Base-by-base conservation (phyloP, 2,797 vertebrate genomes). In the Eulemur mongoz region DNA sequence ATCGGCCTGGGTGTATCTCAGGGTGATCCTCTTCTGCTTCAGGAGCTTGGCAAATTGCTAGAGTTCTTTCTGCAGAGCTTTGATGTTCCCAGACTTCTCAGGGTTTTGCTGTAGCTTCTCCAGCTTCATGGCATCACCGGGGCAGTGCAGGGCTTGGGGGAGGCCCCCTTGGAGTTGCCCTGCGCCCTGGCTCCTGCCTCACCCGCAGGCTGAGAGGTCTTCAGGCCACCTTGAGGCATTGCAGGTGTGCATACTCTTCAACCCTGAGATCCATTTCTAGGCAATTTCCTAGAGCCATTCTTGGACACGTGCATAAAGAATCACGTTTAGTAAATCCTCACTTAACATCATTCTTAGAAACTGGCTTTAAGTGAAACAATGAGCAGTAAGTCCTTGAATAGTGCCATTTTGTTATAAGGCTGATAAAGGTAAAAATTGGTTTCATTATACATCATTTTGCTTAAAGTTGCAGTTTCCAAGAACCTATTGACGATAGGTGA, bases 31-130 rank as follows among this genome's bases (percentile, higher is more conserved):
- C 54, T 57, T 57, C 54, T 57, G 54, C 54, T 57, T 57, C 22
- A 23, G 54, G 54, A 57, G 54, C 95, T 98, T 99, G 93, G 98
- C 98, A 5, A 99, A 57, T 65, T 99, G 98, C 88, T 99, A 98
- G 52, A 99, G 97, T 69, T 99, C 98, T 73, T 97, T 98, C 98
- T 1, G 98, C 95, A 88, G 97, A 97, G 54, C 76, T 50, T 97
- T 98, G 0, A 98, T 94, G 67, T 99, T 98, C 98, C 98, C 61
- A 32, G 27, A 30, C 27, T 7, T 12, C 61, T 63, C 61, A 32
- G 30, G 61, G 61, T 32, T 63, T 61, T 63, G 61, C 27, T 63
- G 27, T 65, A 7, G 63, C 63, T n/a, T 65, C 63, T 65, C 63
- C 15, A 32, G 63, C 32, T 18, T 65, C 32, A 65, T 65, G 32